Evolutionary conservation across 2,797 vertebrate species (phyloP).

Genomic region (Florisuga fusca): DNA sequence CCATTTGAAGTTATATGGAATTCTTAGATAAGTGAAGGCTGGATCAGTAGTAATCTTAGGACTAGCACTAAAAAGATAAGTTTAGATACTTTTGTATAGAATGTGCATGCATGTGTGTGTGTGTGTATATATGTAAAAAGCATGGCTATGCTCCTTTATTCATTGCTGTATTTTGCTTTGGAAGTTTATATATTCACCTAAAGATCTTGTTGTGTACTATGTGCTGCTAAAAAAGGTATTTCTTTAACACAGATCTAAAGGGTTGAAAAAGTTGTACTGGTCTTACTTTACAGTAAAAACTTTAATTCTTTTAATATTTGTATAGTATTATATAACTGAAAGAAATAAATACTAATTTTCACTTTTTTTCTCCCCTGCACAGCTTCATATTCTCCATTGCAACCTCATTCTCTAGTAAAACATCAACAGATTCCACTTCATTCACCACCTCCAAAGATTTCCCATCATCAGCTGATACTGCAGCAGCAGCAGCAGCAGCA

Average conservation of each 20-base stretch:
- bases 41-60: neutral
- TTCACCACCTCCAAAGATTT: slow-evolving; percentile 81
- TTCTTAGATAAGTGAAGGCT: neutral
- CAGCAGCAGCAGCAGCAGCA: slow-evolving; percentile 91
- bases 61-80: neutral
- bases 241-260: neutral
- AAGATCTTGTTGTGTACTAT: neutral
- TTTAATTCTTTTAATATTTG: slow-evolving; percentile 29
- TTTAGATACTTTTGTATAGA: neutral
- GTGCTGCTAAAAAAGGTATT: neutral
- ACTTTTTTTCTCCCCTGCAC: slow-evolving; percentile 45
- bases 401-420: slow-evolving; percentile 90
- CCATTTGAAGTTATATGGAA: neutral
- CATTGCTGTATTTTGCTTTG: slow-evolving; percentile 5
- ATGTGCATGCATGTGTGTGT: neutral
- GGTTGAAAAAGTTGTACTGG: neutral
- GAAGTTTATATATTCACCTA: neutral
- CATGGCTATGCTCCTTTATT: neutral
- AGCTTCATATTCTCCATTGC: slow-evolving; percentile 94
- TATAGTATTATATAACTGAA: neutral
- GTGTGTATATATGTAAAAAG: neutral
- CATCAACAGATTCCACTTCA: slow-evolving; percentile 86
- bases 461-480: slow-evolving; percentile 88
- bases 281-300: neutral
- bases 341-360: slow-evolving; percentile 66